These are phyloP conservation scores for Brachylomia viminalis DNA, from an alignment of 2,888 invertebrate genomes.

Conservation along the genomic window DNA sequence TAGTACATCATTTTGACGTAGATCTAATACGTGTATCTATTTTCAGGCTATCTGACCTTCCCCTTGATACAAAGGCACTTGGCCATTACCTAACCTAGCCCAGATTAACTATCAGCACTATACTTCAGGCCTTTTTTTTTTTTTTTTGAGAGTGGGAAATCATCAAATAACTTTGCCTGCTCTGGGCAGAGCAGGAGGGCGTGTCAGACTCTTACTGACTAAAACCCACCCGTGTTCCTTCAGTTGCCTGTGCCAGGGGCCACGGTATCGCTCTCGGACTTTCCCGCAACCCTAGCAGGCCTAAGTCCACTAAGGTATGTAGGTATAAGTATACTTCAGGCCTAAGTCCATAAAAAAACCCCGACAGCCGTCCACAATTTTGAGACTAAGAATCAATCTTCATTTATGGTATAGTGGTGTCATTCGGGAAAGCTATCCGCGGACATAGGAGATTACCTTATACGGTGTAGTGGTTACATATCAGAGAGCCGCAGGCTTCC, in stretches of 20 bases:
- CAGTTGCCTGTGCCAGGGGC: too few species aligned
- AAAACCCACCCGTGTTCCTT: too few species aligned
- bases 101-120: constrained; percentile 27
- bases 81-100: not conserved
- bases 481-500: constrained; percentile 73
- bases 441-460: constrained; percentile 74
- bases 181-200: too few species aligned
- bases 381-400: constrained; percentile 68
- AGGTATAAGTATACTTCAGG: too few species aligned
- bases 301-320: too few species aligned
- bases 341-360: constrained; percentile 52
- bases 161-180: too few species aligned
- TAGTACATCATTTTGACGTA: too few species aligned
- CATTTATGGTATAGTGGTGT: constrained; percentile 66
- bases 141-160: too few species aligned
- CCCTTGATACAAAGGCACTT: not conserved
- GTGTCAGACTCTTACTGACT: too few species aligned
- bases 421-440: constrained; percentile 72
- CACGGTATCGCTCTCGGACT: too few species aligned
- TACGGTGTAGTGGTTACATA: constrained; percentile 72
- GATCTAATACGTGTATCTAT: not conserved
- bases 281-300: too few species aligned
- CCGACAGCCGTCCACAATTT: constrained; percentile 38
- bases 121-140: constrained; percentile 28
- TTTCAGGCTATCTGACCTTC: not conserved